Base-by-base conservation (phyloP, 2,888 invertebrate genomes). In the Pseudococcus jackbeardsleyi region DNA sequence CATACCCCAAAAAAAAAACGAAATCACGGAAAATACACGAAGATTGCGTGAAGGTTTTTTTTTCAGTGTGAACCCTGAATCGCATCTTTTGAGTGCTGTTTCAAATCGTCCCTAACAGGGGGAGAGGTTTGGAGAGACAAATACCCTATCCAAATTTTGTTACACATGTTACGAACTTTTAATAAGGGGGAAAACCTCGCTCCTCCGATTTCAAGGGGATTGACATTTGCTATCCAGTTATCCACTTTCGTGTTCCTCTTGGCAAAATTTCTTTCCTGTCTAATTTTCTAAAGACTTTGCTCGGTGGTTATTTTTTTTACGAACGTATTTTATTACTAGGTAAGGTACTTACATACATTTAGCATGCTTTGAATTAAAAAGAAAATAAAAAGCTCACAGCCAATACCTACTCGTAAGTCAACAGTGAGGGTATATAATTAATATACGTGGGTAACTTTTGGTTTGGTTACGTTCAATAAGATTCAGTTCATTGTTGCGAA, bases 361-460 rank as follows among this genome's bases (percentile, higher is more conserved):
- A 72, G 33, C 33, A 72, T 33, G n/a, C 7, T 22, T 64, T 64
- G 9, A n/a, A 59, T 15, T 50, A n/a, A 59, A 6, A 59, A n/a
- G 5, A 22, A 72, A 72, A 72, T 72, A 33, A 72, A 15, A 72
- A 72, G 72, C 72, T 72, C 33, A 72, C 33, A 72, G 72, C 72
- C 15, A 33, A 54, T 54, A 54, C 54, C 5, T 17, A 1, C 0
- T 5, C 59, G 5, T 59, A 59, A 22, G 68, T 72, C 33, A 33
- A 72, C 7, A 22, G 3, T 9, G n/a, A 72, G 72, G 33, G 33
- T 72, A 72, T 72, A 72, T 72, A 72, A 72, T 72, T 72, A 72
- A 64, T 59, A 19, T 59, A 59, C 15, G 15, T 50, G 8, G 64
- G 26, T 68, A 72, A 72, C 33, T 72, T 72, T 72, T 72, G 33